A percentile compares a stretch with the other conserved stretches of the same genome.
phyloP scores from a whole-genome alignment of 2,113 vertebrate species.

The Pteronura brasiliensis region DNA sequence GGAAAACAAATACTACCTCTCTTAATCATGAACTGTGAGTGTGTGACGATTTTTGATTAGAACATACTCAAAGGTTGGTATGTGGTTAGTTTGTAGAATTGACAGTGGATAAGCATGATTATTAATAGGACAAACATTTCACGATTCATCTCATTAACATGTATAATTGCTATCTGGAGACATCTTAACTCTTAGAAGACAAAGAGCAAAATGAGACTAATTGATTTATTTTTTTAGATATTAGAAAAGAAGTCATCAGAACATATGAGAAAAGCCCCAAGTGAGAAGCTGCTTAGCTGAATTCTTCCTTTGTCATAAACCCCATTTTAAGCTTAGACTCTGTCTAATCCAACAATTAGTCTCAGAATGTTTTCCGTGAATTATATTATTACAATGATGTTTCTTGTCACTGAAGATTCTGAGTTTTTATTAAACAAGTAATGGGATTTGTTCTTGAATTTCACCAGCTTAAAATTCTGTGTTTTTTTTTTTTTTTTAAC shows the following conservation, averaged over 20 bases:
- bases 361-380: neutral
- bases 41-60: neutral
- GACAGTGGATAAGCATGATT: neutral
- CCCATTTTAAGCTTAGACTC: neutral
- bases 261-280: neutral
- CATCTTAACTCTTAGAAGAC: neutral
- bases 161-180: neutral
- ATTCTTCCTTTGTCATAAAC: neutral
- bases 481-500: neutral
- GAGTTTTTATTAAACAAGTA: constrained; percentile 16
- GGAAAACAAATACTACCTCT: neutral
- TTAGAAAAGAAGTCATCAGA: neutral
- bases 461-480: neutral
- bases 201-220: constrained; percentile 6
- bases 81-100: neutral
- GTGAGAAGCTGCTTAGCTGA: neutral
- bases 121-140: constrained; percentile 19
- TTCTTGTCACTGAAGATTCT: constrained; percentile 1
- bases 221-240: constrained; percentile 7
- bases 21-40: neutral
- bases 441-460: neutral
- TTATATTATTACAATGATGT: neutral
- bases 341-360: neutral
- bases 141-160: neutral
- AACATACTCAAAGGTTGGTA: neutral